Conservation (phyloP, 2,797 vertebrate genomes). For the Sebastes hopkinsi region DNA sequence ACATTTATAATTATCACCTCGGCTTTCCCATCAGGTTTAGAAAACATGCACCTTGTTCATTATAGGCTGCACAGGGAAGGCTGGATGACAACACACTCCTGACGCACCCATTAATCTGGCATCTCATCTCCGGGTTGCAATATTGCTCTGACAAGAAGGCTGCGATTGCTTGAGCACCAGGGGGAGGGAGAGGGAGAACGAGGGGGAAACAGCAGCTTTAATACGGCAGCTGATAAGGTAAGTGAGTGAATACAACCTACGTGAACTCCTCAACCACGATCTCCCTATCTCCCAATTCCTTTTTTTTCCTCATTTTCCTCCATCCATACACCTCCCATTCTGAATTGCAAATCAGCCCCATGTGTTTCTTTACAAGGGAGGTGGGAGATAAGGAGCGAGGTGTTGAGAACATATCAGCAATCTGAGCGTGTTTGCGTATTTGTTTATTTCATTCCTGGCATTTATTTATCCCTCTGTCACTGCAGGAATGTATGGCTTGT, state of each 20-base stretch:
- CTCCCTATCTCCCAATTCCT: conserved; percentile 28
- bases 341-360: conserved; percentile 66
- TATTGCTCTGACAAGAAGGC: conserved; percentile 54
- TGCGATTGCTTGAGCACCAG: conserved; percentile 33
- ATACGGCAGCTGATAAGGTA: conserved; percentile 61
- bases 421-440: conserved; percentile 48
- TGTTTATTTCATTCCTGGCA: background rate
- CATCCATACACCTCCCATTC: conserved; percentile 7
- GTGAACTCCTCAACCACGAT: conserved; percentile 38
- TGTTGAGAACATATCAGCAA: conserved; percentile 54
- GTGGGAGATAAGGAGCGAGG: conserved; percentile 60
- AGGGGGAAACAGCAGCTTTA: conserved; percentile 43
- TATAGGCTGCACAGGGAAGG: conserved; percentile 6
- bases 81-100: conserved; percentile 41
- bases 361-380: conserved; percentile 42
- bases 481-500: conserved; percentile 15
- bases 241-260: conserved; percentile 42
- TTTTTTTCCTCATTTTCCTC: conserved; percentile 19
- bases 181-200: background rate
- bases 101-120: conserved; percentile 55
- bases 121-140: conserved; percentile 56
- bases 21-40: conserved; percentile 6
- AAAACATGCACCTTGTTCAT: conserved; percentile 13
- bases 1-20: conserved; percentile 47
- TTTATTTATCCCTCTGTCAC: conserved; percentile 4